Evolutionary conservation across 2,113 vertebrate species (phyloP).

Genomic region (Tamias sibiricus): DNA sequence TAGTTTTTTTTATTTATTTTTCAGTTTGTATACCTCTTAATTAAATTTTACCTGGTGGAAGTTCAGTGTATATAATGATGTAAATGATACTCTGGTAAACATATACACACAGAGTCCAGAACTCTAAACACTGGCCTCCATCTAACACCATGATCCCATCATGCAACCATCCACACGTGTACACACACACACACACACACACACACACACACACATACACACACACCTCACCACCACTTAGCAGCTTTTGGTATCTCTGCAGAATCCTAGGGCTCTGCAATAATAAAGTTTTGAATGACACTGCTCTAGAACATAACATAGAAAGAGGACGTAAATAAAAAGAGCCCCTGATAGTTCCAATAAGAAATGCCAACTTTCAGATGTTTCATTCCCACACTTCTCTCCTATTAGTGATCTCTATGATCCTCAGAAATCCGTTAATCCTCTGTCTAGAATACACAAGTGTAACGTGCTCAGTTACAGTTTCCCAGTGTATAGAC

Average conservation of each 20-base stretch:
- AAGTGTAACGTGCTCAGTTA: not conserved
- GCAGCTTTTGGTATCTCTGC: not conserved
- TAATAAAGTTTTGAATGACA: not conserved
- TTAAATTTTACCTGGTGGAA: not conserved
- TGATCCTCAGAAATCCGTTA: not conserved
- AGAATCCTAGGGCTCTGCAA: not conserved
- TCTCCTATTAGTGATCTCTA: not conserved
- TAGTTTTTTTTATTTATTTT: not conserved
- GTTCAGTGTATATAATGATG: not conserved
- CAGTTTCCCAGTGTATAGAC: not conserved
- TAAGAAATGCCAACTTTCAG: not conserved
- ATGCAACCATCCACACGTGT: not conserved
- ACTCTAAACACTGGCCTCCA: not conserved
- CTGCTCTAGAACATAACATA: slow-evolving; percentile 5
- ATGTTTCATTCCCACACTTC: not conserved
- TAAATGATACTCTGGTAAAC: not conserved
- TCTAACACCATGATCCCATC: not conserved
- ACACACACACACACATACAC: not conserved
- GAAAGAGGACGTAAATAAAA: not conserved
- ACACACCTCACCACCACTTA: not conserved
- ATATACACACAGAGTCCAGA: not conserved
- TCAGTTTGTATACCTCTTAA: not conserved
- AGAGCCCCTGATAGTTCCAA: not conserved
- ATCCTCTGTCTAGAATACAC: not conserved
- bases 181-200: not conserved